These are phyloP conservation scores for Okapia johnstoni DNA, from an alignment of 2,113 vertebrate genomes.

Conservation along the genomic window DNA sequence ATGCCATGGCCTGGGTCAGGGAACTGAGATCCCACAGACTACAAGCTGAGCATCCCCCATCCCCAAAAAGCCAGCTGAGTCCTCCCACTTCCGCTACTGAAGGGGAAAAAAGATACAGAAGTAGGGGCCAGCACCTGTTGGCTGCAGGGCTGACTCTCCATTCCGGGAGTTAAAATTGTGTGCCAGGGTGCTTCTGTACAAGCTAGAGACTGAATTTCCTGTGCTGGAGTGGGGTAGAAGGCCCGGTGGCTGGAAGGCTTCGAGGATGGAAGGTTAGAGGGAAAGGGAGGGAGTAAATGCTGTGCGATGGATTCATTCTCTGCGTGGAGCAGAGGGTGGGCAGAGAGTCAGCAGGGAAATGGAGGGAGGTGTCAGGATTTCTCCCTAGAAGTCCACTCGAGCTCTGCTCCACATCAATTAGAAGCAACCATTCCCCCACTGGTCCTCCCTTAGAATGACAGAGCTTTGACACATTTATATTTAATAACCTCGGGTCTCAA, in stretches of 20 bases:
- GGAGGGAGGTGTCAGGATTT: neutral
- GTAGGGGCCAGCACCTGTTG: neutral
- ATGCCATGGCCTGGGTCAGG: neutral
- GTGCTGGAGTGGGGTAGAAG: neutral
- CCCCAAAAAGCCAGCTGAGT: neutral
- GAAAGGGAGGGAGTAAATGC: too few species aligned
- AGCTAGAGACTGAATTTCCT: neutral
- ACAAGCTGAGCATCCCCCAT: neutral
- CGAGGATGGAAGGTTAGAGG: neutral
- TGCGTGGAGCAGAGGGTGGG: neutral
- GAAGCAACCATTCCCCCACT: neutral
- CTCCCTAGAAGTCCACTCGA: neutral
- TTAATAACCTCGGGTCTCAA: neutral
- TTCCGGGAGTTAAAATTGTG: neutral
- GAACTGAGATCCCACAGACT: neutral
- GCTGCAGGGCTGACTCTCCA: neutral
- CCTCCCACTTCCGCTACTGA: neutral
- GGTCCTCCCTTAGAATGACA: neutral
- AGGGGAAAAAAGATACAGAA: neutral
- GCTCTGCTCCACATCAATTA: neutral
- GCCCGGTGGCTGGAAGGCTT: neutral
- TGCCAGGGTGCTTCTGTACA: neutral
- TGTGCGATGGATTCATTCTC: neutral
- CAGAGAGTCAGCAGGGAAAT: neutral
- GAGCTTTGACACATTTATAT: slow-evolving; percentile 24